A percentile compares a stretch with the other conserved stretches of the same genome.
These are phyloP conservation scores for Chelmon rostratus DNA, from an alignment of 2,797 vertebrate genomes.

Conservation along the genomic window DNA sequence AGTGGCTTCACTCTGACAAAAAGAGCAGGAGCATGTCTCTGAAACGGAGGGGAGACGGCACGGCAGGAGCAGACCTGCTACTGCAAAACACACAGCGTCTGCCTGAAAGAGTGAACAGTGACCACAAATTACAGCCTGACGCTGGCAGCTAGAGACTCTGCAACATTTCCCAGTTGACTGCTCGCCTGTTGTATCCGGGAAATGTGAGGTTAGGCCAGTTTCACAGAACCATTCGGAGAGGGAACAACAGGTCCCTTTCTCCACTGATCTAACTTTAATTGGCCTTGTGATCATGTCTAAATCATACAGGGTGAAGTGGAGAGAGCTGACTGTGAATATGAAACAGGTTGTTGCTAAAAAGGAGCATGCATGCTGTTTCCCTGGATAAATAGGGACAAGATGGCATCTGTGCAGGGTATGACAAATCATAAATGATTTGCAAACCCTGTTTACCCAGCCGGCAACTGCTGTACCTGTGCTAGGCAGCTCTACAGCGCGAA, in stretches of 20 bases:
- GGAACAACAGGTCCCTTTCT: not conserved
- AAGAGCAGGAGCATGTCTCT: conserved; percentile 10
- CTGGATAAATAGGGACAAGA: conserved; percentile 4
- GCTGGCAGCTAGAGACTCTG: not conserved
- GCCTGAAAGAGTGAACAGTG: conserved; percentile 12
- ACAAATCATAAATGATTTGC: conserved; percentile 9
- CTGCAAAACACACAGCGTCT: conserved; percentile 22
- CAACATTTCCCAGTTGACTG: not conserved
- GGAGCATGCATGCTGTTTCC: conserved; percentile 17
- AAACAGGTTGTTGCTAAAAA: conserved; percentile 24
- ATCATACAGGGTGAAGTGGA: conserved; percentile 5
- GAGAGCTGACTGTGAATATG: conserved; percentile 19
- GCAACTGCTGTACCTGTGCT: not conserved
- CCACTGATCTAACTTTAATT: conserved; percentile 15
- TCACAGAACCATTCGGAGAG: not conserved
- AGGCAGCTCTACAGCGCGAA: not conserved
- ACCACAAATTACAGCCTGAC: not conserved
- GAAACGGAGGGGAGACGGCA: conserved; percentile 4
- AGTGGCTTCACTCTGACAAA: conserved; percentile 24
- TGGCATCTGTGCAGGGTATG: conserved; percentile 6
- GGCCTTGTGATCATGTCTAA: conserved; percentile 15
- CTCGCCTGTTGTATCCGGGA: not conserved
- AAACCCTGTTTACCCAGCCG: conserved; percentile 3
- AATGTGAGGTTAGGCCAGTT: not conserved
- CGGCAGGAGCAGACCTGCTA: not conserved